Conservation (phyloP, 2,797 vertebrate genomes). For the Chelonia mydas region DNA sequence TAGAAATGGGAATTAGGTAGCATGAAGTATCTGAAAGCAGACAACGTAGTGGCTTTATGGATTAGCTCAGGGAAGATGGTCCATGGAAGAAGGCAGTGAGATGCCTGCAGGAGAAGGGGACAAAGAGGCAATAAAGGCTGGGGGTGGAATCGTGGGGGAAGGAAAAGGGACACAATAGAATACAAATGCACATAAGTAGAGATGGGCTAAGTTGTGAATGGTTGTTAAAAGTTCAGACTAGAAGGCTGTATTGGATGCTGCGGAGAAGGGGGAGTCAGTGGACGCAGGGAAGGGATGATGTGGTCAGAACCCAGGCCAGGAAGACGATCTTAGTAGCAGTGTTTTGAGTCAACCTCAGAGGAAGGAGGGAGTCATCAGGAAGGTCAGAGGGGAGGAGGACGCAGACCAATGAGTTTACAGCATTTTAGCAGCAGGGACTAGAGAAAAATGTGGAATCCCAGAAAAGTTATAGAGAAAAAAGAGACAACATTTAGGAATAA, state of each 20-base stretch:
- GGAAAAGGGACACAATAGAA: background rate
- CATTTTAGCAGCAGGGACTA: conserved; percentile 25
- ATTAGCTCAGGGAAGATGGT: background rate
- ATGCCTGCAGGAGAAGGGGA: background rate
- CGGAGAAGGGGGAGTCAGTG: background rate
- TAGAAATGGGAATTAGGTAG: background rate
- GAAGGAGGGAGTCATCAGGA: background rate
- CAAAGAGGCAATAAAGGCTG: background rate
- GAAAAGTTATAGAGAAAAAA: background rate
- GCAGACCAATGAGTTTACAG: conserved; percentile 15
- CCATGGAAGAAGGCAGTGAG: background rate
- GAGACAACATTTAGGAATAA: background rate
- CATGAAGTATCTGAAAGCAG: background rate
- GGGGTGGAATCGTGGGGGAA: background rate
- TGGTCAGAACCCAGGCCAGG: background rate
- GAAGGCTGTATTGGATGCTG: background rate
- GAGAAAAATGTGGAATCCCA: background rate
- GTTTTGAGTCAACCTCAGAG: background rate
- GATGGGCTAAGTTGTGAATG: accelerated
- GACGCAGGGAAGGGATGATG: background rate
- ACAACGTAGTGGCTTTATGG: background rate
- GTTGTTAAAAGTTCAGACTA: background rate
- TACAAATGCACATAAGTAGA: accelerated
- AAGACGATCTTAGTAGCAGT: background rate
- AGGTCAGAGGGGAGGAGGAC: accelerated